Evolutionary conservation across 2,797 vertebrate genomes (phyloP).

Genomic region (Holocentrus rufus): DNA sequence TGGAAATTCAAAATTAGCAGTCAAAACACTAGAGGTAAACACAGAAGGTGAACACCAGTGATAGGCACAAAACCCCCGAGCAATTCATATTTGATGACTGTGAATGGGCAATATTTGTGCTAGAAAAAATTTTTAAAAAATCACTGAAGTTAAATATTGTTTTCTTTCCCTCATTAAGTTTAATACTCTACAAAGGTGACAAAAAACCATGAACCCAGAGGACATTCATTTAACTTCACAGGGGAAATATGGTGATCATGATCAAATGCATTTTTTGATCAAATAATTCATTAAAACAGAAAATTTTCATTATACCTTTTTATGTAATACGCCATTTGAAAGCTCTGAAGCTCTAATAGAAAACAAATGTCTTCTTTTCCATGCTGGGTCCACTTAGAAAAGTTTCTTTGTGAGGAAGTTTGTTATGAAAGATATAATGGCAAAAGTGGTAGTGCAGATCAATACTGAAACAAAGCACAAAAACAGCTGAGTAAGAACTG

Average conservation of each 20-base stretch:
- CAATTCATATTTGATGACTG: constrained; percentile 21
- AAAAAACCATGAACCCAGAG: not conserved
- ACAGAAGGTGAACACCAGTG: not conserved
- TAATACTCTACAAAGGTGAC: constrained; percentile 6
- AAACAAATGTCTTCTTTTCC: not conserved
- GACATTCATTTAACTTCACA: not conserved
- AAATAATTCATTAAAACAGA: no score
- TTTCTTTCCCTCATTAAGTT: not conserved
- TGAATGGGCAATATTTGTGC: constrained; percentile 7
- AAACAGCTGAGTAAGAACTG: constrained; percentile 1
- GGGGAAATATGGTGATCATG: not conserved
- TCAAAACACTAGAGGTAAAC: not conserved
- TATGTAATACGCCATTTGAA: no score
- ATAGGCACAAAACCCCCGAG: constrained; percentile 4
- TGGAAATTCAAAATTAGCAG: not conserved
- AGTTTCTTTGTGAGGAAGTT: not conserved
- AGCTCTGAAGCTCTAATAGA: no score
- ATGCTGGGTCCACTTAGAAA: not conserved
- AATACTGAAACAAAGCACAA: not conserved
- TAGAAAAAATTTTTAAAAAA: constrained; percentile 1
- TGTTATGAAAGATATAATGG: not conserved
- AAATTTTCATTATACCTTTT: no score
- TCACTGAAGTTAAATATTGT: constrained; percentile 6
- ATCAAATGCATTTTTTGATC: no score
- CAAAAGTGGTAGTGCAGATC: not conserved